Evolutionary conservation across 1,140 invertebrate genomes (phyloP), one percentile per base, ranked within the genome.

Genomic region (Bombus breviceps): DNA sequence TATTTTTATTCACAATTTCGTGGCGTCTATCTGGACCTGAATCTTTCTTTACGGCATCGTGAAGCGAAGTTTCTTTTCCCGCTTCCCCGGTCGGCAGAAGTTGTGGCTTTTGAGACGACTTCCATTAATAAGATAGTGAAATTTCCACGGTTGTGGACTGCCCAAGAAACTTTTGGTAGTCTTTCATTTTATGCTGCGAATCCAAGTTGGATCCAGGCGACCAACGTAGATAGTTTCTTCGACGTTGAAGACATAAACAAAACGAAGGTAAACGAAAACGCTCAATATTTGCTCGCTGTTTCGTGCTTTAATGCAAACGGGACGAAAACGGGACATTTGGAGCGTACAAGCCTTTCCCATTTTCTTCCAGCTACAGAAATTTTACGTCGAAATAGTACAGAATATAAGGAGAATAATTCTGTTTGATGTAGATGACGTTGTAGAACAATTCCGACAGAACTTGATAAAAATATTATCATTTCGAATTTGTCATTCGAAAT

Each of bases 81-180:
- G 47, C 47, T 53, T 53, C 68, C 13, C 18, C 13, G 41, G 66
- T 22, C 66, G 39, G 66, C 37, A 59, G 32, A 80, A 84, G 53
- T 84, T 84, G 76, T 53, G 39, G 68, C 66, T 79, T 59, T 25
- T 39, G 47, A 77, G 53, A 77, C 53, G 47, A 37, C 53, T 80
- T 84, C 47, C 53, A 80, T 84, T 84, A 84, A 84, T 80, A 80
- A 84, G 66, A 79, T 84, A 80, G 76, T 72, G 39, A 84, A 80
- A 79, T 84, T 72, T 59, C 53, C 32, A 37, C n/a, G 73, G 25
- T 53, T 28, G 37, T 15, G 34, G 43, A 76, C 72, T 18, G 75
- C n/a, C 53, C 53, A 15, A 37, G 39, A 62, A 77, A 84, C 53
- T 84, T 84, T 13, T 37, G 83, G 10, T 72, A 80, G 83, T 80